These are phyloP conservation scores for Nasonia oneida DNA, from an alignment of 2,888 invertebrate genomes.

Conservation along the genomic window DNA sequence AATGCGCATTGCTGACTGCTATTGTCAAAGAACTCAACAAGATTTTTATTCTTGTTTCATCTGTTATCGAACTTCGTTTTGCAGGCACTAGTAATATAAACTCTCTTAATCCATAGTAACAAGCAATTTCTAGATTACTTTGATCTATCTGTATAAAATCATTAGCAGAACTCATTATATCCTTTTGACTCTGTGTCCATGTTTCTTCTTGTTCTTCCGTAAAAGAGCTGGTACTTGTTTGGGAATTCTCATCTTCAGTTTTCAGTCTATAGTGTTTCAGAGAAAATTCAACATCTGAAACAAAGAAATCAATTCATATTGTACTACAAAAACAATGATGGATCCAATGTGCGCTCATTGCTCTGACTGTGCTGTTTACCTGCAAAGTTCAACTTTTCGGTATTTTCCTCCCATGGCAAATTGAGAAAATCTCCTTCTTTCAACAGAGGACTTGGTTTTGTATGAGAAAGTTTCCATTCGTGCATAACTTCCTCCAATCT, in stretches of 20 bases:
- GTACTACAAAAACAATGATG: conserved; percentile 17
- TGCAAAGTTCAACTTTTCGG: conserved; percentile 82
- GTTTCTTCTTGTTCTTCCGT: conserved; percentile 68
- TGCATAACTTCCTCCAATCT: conserved; percentile 92
- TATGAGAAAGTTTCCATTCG: conserved; percentile 83
- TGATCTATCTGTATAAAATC: conserved; percentile 82
- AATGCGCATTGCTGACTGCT: conserved; percentile 89
- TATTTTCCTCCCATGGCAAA: conserved; percentile 81
- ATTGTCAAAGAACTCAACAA: conserved; percentile 90
- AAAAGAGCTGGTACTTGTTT: conserved; percentile 64
- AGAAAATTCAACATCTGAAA: conserved; percentile 64
- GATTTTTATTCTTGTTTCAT: conserved; percentile 88
- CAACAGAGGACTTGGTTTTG: conserved; percentile 74
- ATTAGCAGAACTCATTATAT: conserved; percentile 81
- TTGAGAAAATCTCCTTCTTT: conserved; percentile 79
- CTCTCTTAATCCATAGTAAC: conserved; percentile 91
- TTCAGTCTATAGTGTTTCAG: conserved; percentile 76
- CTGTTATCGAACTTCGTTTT: conserved; percentile 81
- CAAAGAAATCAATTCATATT: not conserved
- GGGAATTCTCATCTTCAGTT: conserved; percentile 66
- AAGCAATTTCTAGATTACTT: conserved; percentile 81
- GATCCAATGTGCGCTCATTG: conserved; percentile 11
- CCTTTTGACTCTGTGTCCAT: conserved; percentile 79
- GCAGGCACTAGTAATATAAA: conserved; percentile 89
- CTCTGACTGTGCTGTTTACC: conserved; percentile 74